Percentiles rank a stretch among this genome's conserved stretches.
Conservation (phyloP, 2,113 vertebrate species). For the Paramisgurnus dabryanus region DNA sequence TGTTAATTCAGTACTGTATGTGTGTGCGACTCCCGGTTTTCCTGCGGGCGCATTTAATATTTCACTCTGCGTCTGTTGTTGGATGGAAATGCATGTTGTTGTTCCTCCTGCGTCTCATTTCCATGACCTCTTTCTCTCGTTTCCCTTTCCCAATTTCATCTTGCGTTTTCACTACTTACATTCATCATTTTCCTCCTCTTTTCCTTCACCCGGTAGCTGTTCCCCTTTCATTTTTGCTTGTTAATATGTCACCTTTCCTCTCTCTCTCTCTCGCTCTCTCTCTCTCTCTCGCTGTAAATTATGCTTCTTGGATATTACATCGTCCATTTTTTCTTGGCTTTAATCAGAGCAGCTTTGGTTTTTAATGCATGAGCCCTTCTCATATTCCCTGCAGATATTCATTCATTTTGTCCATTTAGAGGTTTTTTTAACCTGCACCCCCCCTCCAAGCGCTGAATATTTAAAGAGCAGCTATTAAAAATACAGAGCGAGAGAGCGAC, state of each 20-base stretch:
- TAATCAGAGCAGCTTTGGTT: slow-evolving; percentile 36
- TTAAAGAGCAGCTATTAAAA: slow-evolving; percentile 62
- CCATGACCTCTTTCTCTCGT: slow-evolving; percentile 51
- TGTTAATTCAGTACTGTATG: slow-evolving; percentile 24
- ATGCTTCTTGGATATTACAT: neutral
- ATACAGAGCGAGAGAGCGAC: slow-evolving; percentile 48
- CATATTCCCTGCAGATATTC: slow-evolving; percentile 47
- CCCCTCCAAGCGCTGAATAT: slow-evolving; percentile 48
- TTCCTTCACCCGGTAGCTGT: slow-evolving; percentile 57
- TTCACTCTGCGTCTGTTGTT: slow-evolving; percentile 65
- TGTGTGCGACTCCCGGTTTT: slow-evolving; percentile 56
- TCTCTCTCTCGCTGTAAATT: slow-evolving; percentile 8
- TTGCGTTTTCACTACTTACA: slow-evolving; percentile 30
- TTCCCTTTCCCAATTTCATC: slow-evolving; percentile 45
- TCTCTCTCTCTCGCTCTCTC: neutral
- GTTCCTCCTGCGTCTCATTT: slow-evolving; percentile 43
- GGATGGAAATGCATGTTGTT: slow-evolving; percentile 61
- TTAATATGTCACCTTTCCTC: slow-evolving; percentile 8
- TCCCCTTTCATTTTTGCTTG: slow-evolving; percentile 23
- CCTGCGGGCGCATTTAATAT: slow-evolving; percentile 71
- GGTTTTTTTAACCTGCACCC: slow-evolving; percentile 23
- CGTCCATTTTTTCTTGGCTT: neutral
- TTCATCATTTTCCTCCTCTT: slow-evolving; percentile 41
- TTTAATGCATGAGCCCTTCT: slow-evolving; percentile 34
- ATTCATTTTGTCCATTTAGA: slow-evolving; percentile 52